phyloP scores from a whole-genome alignment of 2,113 vertebrate species.

The Lophura nycthemera region DNA sequence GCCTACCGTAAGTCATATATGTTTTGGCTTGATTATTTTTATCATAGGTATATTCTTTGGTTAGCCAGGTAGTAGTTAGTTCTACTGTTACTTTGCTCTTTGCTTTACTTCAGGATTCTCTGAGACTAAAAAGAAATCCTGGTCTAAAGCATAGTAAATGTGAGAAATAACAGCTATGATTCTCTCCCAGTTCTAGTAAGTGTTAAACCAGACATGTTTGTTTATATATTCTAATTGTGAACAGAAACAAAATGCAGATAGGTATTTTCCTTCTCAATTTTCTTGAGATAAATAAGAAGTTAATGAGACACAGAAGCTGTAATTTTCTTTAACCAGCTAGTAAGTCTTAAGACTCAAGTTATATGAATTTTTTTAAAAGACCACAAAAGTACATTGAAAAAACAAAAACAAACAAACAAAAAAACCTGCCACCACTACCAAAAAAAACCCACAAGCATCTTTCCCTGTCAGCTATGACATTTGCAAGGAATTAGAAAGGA shows the following conservation, averaged over 20 bases:
- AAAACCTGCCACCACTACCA: no score
- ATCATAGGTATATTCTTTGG: neutral
- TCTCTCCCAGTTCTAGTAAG: neutral
- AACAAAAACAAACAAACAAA: no score
- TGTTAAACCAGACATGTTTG: neutral
- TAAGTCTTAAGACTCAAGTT: neutral
- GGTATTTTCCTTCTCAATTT: neutral
- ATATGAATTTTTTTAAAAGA: neutral
- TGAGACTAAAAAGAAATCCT: neutral
- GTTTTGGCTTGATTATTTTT: neutral
- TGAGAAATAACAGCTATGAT: neutral
- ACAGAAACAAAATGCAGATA: neutral
- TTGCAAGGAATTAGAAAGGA: neutral
- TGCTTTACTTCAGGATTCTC: neutral
- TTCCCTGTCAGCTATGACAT: neutral
- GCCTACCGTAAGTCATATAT: neutral
- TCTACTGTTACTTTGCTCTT: neutral
- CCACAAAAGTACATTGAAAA: accelerated
- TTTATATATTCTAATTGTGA: neutral
- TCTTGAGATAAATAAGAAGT: neutral
- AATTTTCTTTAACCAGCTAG: neutral
- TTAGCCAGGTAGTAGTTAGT: neutral
- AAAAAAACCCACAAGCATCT: neutral
- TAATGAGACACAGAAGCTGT: neutral
- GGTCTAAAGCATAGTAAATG: neutral